Base-by-base conservation (phyloP, 2,888 invertebrate species). In the Parascotia fuliginaria region DNA sequence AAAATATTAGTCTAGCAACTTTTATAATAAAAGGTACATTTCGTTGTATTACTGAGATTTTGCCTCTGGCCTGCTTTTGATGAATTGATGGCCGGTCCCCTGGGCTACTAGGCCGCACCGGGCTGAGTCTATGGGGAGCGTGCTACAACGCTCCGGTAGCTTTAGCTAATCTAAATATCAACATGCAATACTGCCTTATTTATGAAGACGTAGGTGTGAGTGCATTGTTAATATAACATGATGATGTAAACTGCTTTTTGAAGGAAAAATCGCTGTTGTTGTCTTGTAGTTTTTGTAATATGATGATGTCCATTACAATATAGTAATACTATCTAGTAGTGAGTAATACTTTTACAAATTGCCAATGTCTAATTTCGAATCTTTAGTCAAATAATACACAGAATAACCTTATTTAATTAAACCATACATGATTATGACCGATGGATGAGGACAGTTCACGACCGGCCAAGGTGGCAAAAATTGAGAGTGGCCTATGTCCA, bases 81-180 rank as follows among this genome's bases (percentile, higher is more conserved):
- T 79, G 73, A 80, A 81, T 81, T 78, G 79, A 81, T 79, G 77
- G 77, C 60, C 51, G 58, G 42, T 76, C 81, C 73, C 80, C 14
- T 34, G 70, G 70, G 82, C 56, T 38, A 36, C 57, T 60, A 62
- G 66, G 71, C 72, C 63, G 70, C 75, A 54, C 72, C 63, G 70
- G 75, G 55, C 72, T 63, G 48, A 48, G 72, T 71, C 73, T 48
- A 46, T 6, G 1, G 58, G 41, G 65, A 55, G 19, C 13, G 19
- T 15, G 47, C 16, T 42, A 43, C 48, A 53, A 47, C 28, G 48
- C 45, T 43, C 22, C 54, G 47, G 39, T 49, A 53, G 62, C 33
- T 38, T 50, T 9, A 31, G 39, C 52, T 58, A 51, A 52, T 65
- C 55, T 61, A 50, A 65, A 65, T 68, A 65, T 60, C 48, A 51